A percentile compares a stretch with the other conserved stretches of the same genome.
Evolutionary conservation across 2,888 invertebrate genomes (phyloP).

Genomic region (Morinoia aosen): DNA sequence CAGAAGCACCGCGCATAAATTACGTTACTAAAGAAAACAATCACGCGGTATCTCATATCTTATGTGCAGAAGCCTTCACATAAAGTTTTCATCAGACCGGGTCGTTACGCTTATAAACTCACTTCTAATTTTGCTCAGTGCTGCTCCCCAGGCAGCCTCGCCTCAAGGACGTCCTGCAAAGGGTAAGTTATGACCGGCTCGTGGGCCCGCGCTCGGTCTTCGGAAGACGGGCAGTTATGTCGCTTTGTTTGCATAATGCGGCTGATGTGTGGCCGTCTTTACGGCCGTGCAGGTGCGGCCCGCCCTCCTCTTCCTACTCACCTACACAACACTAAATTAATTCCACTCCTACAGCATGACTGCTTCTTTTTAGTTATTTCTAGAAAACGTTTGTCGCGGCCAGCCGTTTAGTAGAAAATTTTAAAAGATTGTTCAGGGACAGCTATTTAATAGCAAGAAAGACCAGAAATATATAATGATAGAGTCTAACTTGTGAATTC

Average conservation of each 20-base stretch:
- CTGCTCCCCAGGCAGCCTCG: neutral
- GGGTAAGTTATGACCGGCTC: neutral
- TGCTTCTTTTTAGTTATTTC: neutral
- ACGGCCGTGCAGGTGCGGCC: neutral
- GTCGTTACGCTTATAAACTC: neutral
- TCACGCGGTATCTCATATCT: neutral
- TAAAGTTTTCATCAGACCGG: neutral
- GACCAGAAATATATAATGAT: neutral
- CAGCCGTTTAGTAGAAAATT: too few species aligned
- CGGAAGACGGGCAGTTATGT: neutral
- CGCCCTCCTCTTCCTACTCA: neutral
- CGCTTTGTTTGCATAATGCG: constrained; percentile 3
- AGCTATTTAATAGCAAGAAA: neutral
- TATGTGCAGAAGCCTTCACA: neutral
- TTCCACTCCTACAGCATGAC: neutral
- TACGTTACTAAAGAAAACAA: neutral
- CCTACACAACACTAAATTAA: neutral
- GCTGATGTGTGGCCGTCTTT: neutral
- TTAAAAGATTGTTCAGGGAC: too few species aligned
- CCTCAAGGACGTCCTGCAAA: neutral
- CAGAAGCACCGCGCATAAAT: neutral
- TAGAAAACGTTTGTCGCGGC: too few species aligned
- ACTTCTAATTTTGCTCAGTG: neutral
- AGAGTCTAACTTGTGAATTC: neutral
- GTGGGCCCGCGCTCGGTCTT: neutral